Percentiles rank a stretch among this genome's conserved stretches.
phyloP scores from a whole-genome alignment of 2,888 invertebrate genomes.

The Erebia epiphron region DNA sequence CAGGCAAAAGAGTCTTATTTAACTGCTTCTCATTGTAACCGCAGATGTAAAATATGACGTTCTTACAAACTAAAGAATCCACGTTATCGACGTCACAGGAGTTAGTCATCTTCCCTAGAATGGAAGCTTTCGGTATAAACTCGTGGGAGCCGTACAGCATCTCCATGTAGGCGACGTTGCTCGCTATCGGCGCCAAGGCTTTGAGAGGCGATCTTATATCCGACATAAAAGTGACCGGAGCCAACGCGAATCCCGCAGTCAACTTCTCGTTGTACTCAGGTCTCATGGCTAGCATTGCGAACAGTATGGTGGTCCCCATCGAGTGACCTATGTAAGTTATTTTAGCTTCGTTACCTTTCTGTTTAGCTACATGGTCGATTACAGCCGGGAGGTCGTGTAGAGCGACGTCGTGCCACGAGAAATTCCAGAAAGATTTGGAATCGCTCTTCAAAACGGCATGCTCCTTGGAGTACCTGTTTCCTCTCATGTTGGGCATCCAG shows the following conservation, averaged over 20 bases:
- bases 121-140: constrained; percentile 86
- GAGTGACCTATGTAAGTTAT: constrained; percentile 93
- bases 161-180: constrained; percentile 83
- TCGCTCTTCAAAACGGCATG: constrained; percentile 82
- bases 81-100: constrained; percentile 80
- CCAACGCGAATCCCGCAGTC: constrained; percentile 85
- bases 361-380: constrained; percentile 84
- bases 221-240: constrained; percentile 86
- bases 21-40: constrained; percentile 88
- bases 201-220: constrained; percentile 86
- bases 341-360: constrained; percentile 59
- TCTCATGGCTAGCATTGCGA: constrained; percentile 85
- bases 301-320: constrained; percentile 92
- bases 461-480: constrained; percentile 88
- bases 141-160: constrained; percentile 86
- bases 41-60: constrained; percentile 86
- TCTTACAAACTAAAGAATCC: constrained; percentile 85
- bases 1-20: constrained; percentile 86
- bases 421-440: constrained; percentile 87
- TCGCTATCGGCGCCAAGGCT: constrained; percentile 85
- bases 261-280: constrained; percentile 87
- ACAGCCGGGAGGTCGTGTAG: constrained; percentile 92
- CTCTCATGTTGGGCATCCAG: constrained; percentile 93
- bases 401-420: constrained; percentile 95
- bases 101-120: constrained; percentile 81